phyloP scores from a whole-genome alignment of 2,797 vertebrate species.

The Arrhamphus sclerolepis region DNA sequence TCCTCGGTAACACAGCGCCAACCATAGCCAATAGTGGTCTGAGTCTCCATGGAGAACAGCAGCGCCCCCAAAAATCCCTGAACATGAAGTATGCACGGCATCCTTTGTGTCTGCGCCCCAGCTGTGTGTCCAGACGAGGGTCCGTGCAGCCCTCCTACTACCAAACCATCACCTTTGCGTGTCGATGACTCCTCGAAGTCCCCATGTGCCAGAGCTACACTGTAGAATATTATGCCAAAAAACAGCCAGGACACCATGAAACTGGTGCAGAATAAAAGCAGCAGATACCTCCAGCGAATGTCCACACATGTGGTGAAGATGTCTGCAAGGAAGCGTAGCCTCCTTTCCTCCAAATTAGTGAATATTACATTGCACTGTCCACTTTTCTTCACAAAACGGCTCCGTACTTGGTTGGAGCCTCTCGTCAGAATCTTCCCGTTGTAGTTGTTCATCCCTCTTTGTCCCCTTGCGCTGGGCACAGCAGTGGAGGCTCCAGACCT shows the following conservation, averaged over 20 bases:
- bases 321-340: constrained; percentile 93
- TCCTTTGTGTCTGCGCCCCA: constrained; percentile 64
- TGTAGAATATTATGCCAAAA: constrained; percentile 94
- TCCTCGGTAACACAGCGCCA: constrained; percentile 96
- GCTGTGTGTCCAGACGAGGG: constrained; percentile 31
- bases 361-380: constrained; percentile 96
- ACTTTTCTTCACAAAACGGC: constrained; percentile 96
- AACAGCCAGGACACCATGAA: constrained; percentile 94
- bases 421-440: constrained; percentile 77
- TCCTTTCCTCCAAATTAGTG: constrained; percentile 93
- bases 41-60: constrained; percentile 96
- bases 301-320: constrained; percentile 99
- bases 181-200: constrained; percentile 82
- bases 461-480: constrained; percentile 16
- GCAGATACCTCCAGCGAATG: constrained; percentile 94
- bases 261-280: constrained; percentile 89
- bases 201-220: constrained; percentile 89
- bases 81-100: constrained; percentile 92
- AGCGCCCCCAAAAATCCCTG: constrained; percentile 93
- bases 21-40: constrained; percentile 96
- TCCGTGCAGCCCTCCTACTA: constrained; percentile 19
- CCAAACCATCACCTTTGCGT: constrained; percentile 27
- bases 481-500: constrained; percentile 44
- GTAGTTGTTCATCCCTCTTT: constrained; percentile 65
- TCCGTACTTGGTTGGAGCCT: constrained; percentile 85